Evolutionary conservation across 1,140 invertebrate genomes (phyloP).

Genomic region (Dendrolimus kikuchii): DNA sequence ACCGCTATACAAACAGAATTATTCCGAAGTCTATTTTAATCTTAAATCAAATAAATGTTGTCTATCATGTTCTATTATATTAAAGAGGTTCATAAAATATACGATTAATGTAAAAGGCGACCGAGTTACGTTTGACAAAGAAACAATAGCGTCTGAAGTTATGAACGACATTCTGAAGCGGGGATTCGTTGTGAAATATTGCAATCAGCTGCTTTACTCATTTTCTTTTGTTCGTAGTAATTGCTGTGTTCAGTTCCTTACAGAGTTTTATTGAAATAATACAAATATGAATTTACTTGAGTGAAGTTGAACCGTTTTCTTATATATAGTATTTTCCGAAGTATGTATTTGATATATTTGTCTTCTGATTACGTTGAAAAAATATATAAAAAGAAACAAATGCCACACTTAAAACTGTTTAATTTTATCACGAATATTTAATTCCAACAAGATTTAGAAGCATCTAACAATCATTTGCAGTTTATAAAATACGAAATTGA

Average conservation of each 20-base stretch:
- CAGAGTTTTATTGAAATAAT: not conserved
- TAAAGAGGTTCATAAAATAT: slow-evolving; percentile 46
- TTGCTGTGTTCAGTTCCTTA: slow-evolving; percentile 3
- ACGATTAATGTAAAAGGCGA: slow-evolving; percentile 44
- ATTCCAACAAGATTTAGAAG: too few species aligned
- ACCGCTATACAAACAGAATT: slow-evolving; percentile 9
- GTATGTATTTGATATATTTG: too few species aligned
- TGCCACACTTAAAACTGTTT: too few species aligned
- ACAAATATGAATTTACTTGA: not conserved
- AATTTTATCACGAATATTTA: too few species aligned
- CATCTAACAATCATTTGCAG: too few species aligned
- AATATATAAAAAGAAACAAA: too few species aligned
- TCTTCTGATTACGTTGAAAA: too few species aligned
- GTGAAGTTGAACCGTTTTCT: too few species aligned
- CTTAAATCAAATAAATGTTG: slow-evolving; percentile 1
- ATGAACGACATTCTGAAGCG: slow-evolving; percentile 25
- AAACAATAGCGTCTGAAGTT: slow-evolving; percentile 45
- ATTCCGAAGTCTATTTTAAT: not conserved
- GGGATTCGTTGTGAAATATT: slow-evolving; percentile 23
- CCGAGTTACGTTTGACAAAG: slow-evolving; percentile 37
- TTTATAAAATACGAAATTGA: too few species aligned
- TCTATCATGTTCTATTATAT: slow-evolving; percentile 29
- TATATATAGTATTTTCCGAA: too few species aligned
- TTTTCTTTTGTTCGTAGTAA: slow-evolving; percentile 15
- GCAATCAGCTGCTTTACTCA: slow-evolving; percentile 23